Base-by-base conservation (phyloP, 2,797 vertebrate genomes). In the Tinamus major region DNA sequence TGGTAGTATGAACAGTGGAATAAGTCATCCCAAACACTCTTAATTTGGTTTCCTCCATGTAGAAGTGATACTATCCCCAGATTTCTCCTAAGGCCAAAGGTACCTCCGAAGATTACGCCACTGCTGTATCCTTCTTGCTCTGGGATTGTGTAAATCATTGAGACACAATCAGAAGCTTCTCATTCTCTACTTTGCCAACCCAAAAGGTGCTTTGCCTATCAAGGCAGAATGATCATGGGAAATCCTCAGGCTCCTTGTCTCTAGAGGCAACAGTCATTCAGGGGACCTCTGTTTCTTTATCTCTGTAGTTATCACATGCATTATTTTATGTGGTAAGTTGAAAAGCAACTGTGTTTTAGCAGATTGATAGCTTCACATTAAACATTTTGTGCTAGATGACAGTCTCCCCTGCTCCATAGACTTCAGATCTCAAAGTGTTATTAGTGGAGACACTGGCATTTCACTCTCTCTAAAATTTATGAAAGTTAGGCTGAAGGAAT, bases 281-380 rank as follows among this genome's bases (percentile, higher is more conserved):
- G 35, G 23, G 16, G 31, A 13, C 5, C 2, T 11, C 4, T 31
- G 3, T 74, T 89, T 87, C 53, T 53, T 93, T 41, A 87, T 8
- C 5, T 13, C 4, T 6, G 61, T 15, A 37, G 29, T 31, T 37
- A 10, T 4, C 0, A 0, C 14, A n/a, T 21, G 19, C 10, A 26
- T 23, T 31, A 55, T 5, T 9, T 56, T 61, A 51, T 10, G 16
- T 2, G 15, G 29, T 7, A 67, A 31, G 63, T 21, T 35, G n/a
- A 61, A 39, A 78, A 41, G 6, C 20, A 69, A 12, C 49, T 69
- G 9, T 64, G 24, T 31, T 24, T 49, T 24, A 49, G 48, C 48
- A 49, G 10, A 69, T 8, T 42, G 3, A 19, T 33, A 86, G 13
- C 62, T n/a, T 33, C 3, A 23, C 27, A 23, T 29, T 49, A 69